These are phyloP conservation scores for Osmerus mordax DNA, from an alignment of 2,113 vertebrate species.

Conservation along the genomic window DNA sequence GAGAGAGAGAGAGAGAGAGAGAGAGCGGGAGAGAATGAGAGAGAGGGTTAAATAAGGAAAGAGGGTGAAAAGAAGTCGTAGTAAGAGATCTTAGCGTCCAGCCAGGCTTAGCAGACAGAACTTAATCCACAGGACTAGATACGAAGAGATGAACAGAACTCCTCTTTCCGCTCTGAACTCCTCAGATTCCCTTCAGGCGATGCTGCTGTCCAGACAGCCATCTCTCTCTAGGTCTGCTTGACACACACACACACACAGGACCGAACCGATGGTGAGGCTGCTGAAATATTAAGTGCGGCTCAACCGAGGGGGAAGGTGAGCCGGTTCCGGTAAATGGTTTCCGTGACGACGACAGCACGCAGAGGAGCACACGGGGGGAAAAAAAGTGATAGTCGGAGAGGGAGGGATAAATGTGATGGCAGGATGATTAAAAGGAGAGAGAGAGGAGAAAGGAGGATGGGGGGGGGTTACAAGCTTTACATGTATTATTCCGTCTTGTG, in stretches of 20 bases:
- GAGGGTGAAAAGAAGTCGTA: constrained; percentile 9
- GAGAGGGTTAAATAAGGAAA: constrained; percentile 5
- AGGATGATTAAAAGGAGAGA: too few relatives aligned
- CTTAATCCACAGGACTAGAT: constrained; percentile 61
- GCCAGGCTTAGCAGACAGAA: constrained; percentile 63
- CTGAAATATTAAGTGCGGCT: constrained; percentile 79
- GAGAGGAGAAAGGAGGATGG: too few relatives aligned
- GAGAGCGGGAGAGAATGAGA: constrained; percentile 10
- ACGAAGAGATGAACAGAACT: constrained; percentile 27
- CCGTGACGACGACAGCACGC: constrained; percentile 81
- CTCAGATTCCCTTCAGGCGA: constrained; percentile 36
- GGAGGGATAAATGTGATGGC: background rate
- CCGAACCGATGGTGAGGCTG: constrained; percentile 35
- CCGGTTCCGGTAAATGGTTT: constrained; percentile 71
- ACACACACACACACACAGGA: constrained; percentile 20
- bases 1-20: constrained; percentile 3
- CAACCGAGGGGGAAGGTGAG: constrained; percentile 72
- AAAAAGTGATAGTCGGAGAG: constrained; percentile 17
- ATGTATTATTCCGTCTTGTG: too few relatives aligned
- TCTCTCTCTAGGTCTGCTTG: constrained; percentile 21
- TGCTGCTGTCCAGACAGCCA: constrained; percentile 30
- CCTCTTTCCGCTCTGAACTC: constrained; percentile 27
- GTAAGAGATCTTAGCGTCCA: constrained; percentile 50
- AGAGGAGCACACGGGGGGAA: constrained; percentile 55
- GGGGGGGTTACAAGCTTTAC: too few relatives aligned